Evolutionary conservation across 2,113 vertebrate genomes (phyloP).

Genomic region (Acinonyx jubatus): DNA sequence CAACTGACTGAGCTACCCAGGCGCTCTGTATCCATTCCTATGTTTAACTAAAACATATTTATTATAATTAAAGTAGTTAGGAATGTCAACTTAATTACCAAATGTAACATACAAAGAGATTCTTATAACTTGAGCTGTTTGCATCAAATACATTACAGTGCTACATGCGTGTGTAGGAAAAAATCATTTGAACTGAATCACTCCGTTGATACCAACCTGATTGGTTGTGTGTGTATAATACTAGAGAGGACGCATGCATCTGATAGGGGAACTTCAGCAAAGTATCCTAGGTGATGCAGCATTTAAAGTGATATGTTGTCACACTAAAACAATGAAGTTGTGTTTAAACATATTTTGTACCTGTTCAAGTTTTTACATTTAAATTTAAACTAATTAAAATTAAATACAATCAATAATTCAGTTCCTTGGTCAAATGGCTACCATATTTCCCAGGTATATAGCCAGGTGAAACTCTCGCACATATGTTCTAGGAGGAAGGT

Average conservation of each 20-base stretch:
- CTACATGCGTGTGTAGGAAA: background rate
- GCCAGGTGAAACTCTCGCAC: background rate
- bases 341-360: background rate
- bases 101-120: background rate
- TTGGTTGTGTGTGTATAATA: background rate
- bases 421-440: background rate
- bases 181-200: background rate
- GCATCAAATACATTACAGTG: background rate
- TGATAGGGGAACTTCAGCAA: background rate
- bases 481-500: background rate
- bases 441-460: background rate
- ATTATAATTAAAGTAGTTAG: background rate
- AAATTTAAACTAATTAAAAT: background rate
- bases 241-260: background rate
- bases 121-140: background rate
- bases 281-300: background rate
- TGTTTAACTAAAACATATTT: background rate
- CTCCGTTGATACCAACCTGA: background rate
- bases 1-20: too few species aligned
- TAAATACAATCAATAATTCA: background rate
- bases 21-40: background rate
- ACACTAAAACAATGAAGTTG: background rate
- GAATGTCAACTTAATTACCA: slow-evolving; percentile 12
- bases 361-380: background rate
- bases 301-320: background rate